Base-by-base conservation (phyloP, 2,888 invertebrate species). In the Campoletis raptor region DNA sequence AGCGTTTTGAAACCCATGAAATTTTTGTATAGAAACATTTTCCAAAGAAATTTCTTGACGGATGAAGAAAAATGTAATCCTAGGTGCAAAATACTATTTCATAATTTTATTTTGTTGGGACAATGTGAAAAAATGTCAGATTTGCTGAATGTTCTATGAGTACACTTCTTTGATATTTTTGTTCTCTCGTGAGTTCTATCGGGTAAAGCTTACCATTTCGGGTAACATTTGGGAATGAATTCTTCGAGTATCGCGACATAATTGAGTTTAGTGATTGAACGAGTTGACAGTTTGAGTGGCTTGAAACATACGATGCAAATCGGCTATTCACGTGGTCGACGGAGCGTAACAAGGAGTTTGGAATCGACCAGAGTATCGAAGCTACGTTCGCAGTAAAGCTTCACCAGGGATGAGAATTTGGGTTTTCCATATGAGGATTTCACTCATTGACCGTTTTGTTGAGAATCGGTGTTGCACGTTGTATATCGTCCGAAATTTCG, bases 371-470 rank as follows among this genome's bases (percentile, higher is more conserved):
- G 37, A 72, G 52, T n/a, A 18, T 57, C 12, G 57, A 18, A 48
- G 15, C 30, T 18, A 36, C 48, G 72, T 15, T 57, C 30, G 15
- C 48, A 40, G 37, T 18, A 24, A 40, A 74, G 37, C 74, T 74
- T 36, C 15, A 40, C 15, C 21, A 1, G 24, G 57, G 18, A 24
- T 48, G 74, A 74, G 42, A 74, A 40, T 74, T 74, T 15, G 74
- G 21, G 57, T 40, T 21, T 57, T 57, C 24, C 74, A 40, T 40
- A 21, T 12, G 40, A 57, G 57, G 37, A 48, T 24, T 48, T 42
- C 57, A 37, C 73, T 74, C 57, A 74, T 57, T 74, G 57, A 74
- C 40, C 74, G 42, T 74, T 74, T 74, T 57, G 40, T 57, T 42
- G 57, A 36, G 40, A 74, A 57, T 57, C 74, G 42, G 57, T 57